Evolutionary conservation across 2,797 vertebrate species (phyloP), one percentile per base, ranked within the genome.

Genomic region (Myripristis jacobus): DNA sequence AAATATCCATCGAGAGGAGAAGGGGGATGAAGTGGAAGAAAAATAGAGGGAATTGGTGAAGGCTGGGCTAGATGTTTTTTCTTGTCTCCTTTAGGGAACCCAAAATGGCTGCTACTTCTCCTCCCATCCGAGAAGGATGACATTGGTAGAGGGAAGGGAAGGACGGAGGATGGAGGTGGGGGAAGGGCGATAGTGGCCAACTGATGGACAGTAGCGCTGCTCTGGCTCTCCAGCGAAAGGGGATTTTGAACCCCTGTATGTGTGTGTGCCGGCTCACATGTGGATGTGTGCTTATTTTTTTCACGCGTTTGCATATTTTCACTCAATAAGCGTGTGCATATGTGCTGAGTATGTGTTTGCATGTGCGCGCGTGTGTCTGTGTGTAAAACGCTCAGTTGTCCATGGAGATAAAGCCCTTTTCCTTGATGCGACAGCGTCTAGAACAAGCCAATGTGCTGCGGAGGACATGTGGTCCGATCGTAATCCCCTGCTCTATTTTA

Each of bases 401-500:
- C 78, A 77, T 87, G 78, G 64, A 89, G 83, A 89, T 92, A 85
- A 90, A 90, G 68, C 80, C 66, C 24, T 88, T 87, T 88, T 78
- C 85, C 77, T 86, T 87, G 88, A 84, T 83, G 75, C 64, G 44
- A 73, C 80, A 71, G 79, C 34, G 6, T 77, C 75, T 81, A 72
- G 89, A 89, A 88, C 89, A 86, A 89, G 82, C 89, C 90, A 83
- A 84, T 85, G 89, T 88, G 80, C 80, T 21, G 79, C 38, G 44
- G 73, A 87, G 86, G 87, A 91, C 90, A 91, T 91, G 91, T 90
- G 92, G 90, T 88, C 87, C 55, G 3, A 57, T 72, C 80, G 58
- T 94, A 94, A 94, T 94, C 89, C 89, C 75, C 82, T 90, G 90
- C 82, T 91, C 90, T 89, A 88, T 91, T 94, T 94, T 91, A 90